Conservation (phyloP, 1,140 invertebrate genomes). For the Fopius arisanus region DNA sequence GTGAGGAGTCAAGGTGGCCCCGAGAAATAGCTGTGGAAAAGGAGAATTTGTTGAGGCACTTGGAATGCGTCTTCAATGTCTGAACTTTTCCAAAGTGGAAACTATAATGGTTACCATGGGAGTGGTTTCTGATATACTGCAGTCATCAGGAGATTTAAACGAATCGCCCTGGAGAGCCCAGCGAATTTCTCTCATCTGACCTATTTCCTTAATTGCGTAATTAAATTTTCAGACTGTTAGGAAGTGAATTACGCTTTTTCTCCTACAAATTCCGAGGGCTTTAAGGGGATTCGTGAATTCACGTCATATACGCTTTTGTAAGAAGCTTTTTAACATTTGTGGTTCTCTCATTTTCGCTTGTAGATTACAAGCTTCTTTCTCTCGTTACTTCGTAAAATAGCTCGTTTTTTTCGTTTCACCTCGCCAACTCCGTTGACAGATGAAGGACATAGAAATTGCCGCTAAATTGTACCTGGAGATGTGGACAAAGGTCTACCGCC, state of each 20-base stretch:
- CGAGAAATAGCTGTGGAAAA: not conserved
- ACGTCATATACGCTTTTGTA: not conserved
- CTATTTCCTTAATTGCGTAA: not conserved
- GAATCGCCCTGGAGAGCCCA: not conserved
- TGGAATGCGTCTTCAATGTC: not conserved
- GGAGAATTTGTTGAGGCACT: conserved; percentile 1
- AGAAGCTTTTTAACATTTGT: not conserved
- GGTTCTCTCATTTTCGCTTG: not conserved
- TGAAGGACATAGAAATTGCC: too few relatives aligned
- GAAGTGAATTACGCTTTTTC: not conserved
- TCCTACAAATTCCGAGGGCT: not conserved
- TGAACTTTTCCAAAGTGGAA: not conserved
- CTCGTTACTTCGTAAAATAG: not conserved
- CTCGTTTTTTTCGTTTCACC: too few relatives aligned
- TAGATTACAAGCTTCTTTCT: not conserved
- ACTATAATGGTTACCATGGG: conserved; percentile 1
- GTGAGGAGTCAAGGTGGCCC: not conserved
- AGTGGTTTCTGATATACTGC: conserved; percentile 1
- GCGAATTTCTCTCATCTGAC: not conserved
- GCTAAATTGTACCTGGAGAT: too few relatives aligned
- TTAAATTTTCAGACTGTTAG: conserved; percentile 2
- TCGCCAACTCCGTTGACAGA: too few relatives aligned
- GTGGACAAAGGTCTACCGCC: too few relatives aligned
- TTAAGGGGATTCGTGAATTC: not conserved
- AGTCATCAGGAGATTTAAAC: conserved; percentile 1